phyloP scores from a whole-genome alignment of 2,888 invertebrate species.

The Stomorhina lunata region DNA sequence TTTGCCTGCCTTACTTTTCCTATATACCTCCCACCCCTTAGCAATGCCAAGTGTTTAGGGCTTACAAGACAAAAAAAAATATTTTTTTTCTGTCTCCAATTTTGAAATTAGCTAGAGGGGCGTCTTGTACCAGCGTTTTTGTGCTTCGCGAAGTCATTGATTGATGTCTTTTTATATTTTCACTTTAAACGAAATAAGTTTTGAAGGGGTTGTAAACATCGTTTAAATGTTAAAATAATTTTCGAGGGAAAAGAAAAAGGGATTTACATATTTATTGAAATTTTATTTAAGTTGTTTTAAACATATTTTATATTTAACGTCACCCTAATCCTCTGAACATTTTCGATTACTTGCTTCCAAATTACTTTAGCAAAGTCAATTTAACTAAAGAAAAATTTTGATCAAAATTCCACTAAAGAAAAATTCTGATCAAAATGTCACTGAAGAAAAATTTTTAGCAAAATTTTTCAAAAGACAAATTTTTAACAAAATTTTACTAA shows the following conservation, averaged over 20 bases:
- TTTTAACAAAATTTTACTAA: too few relatives aligned
- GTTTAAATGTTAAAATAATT: background rate
- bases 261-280: background rate
- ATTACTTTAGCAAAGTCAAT: too few relatives aligned
- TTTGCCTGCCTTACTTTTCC: slow-evolving; percentile 26
- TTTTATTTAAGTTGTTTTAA: background rate
- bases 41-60: background rate
- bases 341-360: too few relatives aligned
- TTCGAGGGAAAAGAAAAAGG: background rate
- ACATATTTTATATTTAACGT: background rate
- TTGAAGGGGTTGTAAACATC: slow-evolving; percentile 14
- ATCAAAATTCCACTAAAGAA: too few relatives aligned
- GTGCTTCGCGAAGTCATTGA: background rate
- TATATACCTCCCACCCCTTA: background rate
- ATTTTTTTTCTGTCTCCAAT: background rate
- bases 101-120: slow-evolving; percentile 44
- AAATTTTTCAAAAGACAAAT: too few relatives aligned
- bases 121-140: background rate
- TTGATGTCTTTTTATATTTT: slow-evolving; percentile 28
- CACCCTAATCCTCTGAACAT: too few relatives aligned
- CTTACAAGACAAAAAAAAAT: background rate
- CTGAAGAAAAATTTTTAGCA: too few relatives aligned
- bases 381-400: too few relatives aligned
- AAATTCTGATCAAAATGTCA: too few relatives aligned
- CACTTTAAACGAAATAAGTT: background rate